Evolutionary conservation across 64 coral and sea anemone genomes (phyloP).

Genomic region (Anthopleura sola): DNA sequence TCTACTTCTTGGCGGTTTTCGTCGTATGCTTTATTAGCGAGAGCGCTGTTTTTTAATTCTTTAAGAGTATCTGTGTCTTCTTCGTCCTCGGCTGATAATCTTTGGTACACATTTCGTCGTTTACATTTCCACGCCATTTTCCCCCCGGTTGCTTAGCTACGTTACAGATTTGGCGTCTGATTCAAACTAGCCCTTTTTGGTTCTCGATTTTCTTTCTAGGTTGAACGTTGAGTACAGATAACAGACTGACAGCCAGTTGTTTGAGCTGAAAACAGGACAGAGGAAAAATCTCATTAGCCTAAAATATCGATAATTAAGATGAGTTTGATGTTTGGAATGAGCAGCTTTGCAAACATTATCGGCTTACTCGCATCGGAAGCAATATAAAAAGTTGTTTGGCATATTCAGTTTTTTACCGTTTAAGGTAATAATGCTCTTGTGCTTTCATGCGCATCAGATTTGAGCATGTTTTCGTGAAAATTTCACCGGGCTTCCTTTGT

Average conservation of each 20-base stretch:
- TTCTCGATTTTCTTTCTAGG: background rate
- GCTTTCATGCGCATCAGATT: too few relatives aligned
- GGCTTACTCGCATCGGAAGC: background rate
- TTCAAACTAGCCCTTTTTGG: background rate
- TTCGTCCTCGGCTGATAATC: background rate
- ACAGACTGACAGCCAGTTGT: background rate
- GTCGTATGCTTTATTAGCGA: background rate
- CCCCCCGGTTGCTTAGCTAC: background rate
- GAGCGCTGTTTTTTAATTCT: background rate
- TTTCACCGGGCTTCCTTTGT: too few relatives aligned
- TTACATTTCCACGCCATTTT: background rate
- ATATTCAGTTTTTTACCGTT: background rate
- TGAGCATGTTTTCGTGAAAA: too few relatives aligned
- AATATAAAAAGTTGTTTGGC: background rate
- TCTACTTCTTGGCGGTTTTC: background rate
- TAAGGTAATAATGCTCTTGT: too few relatives aligned
- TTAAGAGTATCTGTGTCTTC: background rate
- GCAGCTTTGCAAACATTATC: slow-evolving; percentile 18
- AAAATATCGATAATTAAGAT: background rate
- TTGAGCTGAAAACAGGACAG: background rate
- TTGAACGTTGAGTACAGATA: background rate
- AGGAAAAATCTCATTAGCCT: background rate
- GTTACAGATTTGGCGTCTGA: background rate
- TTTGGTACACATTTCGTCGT: slow-evolving; percentile 9
- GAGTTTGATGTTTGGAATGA: background rate